Percentiles rank a stretch among this genome's conserved stretches.
Conservation (phyloP, 2,888 invertebrate genomes). For the Epinotia brunnichana region DNA sequence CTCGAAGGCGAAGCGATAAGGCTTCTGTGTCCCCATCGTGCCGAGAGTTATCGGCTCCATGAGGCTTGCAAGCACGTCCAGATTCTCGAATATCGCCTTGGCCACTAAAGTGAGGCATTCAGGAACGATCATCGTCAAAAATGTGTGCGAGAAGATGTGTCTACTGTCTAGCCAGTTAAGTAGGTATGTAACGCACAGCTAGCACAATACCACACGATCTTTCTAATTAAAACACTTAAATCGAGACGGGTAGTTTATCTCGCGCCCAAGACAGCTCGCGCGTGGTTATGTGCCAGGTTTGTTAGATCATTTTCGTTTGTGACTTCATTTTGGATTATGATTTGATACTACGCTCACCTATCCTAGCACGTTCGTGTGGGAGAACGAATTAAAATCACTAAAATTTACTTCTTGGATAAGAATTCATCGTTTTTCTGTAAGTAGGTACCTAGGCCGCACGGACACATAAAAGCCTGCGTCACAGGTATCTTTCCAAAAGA, state of each 20-base stretch:
- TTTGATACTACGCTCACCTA: not conserved
- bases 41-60: slow-evolving; percentile 76
- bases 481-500: not conserved
- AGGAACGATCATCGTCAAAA: not conserved
- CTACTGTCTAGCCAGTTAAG: too few relatives aligned
- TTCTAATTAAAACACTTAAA: too few relatives aligned
- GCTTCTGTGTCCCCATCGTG: slow-evolving; percentile 78
- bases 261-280: too few relatives aligned
- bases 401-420: not conserved
- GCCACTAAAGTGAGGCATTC: slow-evolving; percentile 59
- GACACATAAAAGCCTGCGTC: too few relatives aligned
- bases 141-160: slow-evolving; percentile 30
- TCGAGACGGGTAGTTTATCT: too few relatives aligned
- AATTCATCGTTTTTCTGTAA: not conserved
- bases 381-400: not conserved
- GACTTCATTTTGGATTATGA: not conserved
- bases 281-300: too few relatives aligned
- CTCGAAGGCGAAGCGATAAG: slow-evolving; percentile 74
- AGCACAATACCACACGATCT: too few relatives aligned
- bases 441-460: too few relatives aligned
- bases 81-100: slow-evolving; percentile 73
- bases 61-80: slow-evolving; percentile 70
- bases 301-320: not conserved
- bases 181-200: too few relatives aligned
- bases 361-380: too few relatives aligned